Base-by-base conservation (phyloP, 2,888 invertebrate species). In the Mythimna albipuncta region DNA sequence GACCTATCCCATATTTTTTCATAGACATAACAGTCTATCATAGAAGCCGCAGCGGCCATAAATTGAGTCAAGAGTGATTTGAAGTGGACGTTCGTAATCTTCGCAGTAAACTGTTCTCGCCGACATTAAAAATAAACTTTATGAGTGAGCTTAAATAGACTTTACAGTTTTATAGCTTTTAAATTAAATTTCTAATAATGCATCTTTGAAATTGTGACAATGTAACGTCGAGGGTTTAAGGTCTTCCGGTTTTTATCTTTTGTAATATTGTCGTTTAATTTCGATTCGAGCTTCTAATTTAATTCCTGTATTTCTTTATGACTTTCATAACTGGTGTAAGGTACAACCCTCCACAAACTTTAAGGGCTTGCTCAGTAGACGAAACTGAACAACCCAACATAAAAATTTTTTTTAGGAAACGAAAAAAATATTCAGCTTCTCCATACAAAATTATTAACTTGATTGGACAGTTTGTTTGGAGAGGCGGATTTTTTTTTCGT, bases 81-180 rank as follows among this genome's bases (percentile, higher is more conserved):
- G 41, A 63, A 70, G 75, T 71, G 73, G 66, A 79, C 71, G 50
- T 55, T 55, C 50, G 57, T 75, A 70, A 69, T 73, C 75, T 72
- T 62, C 21, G 64, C 71, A 58, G 62, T 75, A 75, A 80, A 85
- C 64, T 47, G 71, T 47, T 76, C 54, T 69, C 74, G 57, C 61
- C 41, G 59, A 63, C 78, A 77, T 80, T 76, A 77, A 83, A 79
- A 85, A 86, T 76, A 72, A 80, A 84, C 61, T 85, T 85, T 86
- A 85, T 71, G 83, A 75, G 68, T 47, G 11, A 72, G 75, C 73
- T 85, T 70, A 80, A 44, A 75, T 70, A 75, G 50, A 69, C 82
- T 83, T 69, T 72, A 64, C 85, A 68, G 41, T 64, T 86, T 86
- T 77, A 85, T 79, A 64, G 63, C 76, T 62, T 38, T 61, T 50